Conservation (phyloP, 2,113 vertebrate species). For the Sylvilagus bachmani region DNA sequence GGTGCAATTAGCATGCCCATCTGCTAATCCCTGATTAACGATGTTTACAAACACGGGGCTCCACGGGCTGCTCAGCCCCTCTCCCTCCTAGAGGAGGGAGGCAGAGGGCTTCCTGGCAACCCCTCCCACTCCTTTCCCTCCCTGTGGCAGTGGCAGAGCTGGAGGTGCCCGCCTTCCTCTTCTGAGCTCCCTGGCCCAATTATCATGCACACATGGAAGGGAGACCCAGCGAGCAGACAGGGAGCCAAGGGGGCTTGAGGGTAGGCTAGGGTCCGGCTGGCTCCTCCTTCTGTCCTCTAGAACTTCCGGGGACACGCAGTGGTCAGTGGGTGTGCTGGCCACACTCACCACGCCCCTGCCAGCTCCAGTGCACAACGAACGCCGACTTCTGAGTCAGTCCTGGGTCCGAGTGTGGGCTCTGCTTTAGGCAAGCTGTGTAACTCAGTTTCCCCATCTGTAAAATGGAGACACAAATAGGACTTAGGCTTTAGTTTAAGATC, state of each 20-base stretch:
- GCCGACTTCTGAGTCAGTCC: not conserved
- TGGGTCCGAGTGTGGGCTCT: not conserved
- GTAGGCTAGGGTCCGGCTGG: not conserved
- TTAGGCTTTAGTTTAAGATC: not conserved
- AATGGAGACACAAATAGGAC: not conserved
- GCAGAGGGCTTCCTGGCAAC: not conserved
- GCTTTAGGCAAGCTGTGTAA: not conserved
- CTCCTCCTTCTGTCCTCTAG: not conserved
- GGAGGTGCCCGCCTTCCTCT: not conserved
- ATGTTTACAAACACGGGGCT: constrained; percentile 93
- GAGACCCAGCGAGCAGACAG: not conserved
- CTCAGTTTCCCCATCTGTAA: constrained; percentile 12
- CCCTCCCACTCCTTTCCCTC: not conserved
- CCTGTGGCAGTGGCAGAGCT: not conserved
- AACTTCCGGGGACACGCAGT: not conserved
- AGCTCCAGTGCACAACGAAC: not conserved
- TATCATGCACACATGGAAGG: not conserved
- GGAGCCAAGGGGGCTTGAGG: not conserved
- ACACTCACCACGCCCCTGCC: not conserved
- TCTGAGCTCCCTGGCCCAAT: not conserved
- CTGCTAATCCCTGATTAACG: constrained; percentile 97
- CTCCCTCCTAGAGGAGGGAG: not conserved
- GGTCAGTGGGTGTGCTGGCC: not conserved
- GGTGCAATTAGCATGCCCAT: constrained; percentile 96
- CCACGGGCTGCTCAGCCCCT: not conserved